These are phyloP conservation scores for Amphipyra berbera DNA, from an alignment of 2,888 invertebrate species.

Conservation along the genomic window DNA sequence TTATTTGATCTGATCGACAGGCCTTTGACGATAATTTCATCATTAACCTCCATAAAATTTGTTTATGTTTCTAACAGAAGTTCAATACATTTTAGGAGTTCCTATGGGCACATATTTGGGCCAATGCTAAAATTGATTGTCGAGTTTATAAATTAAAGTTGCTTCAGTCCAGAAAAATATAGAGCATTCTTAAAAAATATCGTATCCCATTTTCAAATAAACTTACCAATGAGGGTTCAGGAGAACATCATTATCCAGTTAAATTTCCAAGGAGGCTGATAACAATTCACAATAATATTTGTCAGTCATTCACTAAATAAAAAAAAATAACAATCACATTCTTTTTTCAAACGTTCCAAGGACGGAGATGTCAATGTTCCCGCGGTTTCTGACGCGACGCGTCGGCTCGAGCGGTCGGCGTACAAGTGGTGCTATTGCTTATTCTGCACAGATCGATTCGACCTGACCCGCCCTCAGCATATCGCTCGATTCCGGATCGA, in stretches of 20 bases:
- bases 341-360: slow-evolving; percentile 51
- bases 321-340: slow-evolving; percentile 59
- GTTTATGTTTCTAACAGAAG: not conserved
- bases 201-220: slow-evolving; percentile 13
- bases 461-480: slow-evolving; percentile 61
- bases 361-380: slow-evolving; percentile 42
- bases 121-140: not conserved
- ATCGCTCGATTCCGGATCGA: slow-evolving; percentile 61
- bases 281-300: slow-evolving; percentile 51
- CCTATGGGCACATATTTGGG: not conserved
- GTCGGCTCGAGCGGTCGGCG: slow-evolving; percentile 56
- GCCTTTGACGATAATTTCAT: slow-evolving; percentile 18
- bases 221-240: slow-evolving; percentile 50
- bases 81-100: not conserved
- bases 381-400: slow-evolving; percentile 58
- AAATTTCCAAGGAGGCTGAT: slow-evolving; percentile 36
- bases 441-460: slow-evolving; percentile 59
- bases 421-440: slow-evolving; percentile 58
- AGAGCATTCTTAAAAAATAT: not conserved
- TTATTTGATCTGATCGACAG: slow-evolving; percentile 26
- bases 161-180: not conserved
- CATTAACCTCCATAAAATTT: not conserved
- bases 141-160: not conserved
- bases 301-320: slow-evolving; percentile 52
- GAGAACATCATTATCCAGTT: slow-evolving; percentile 48